Conservation (phyloP, 1,140 invertebrate genomes). For the Bicyclus anynana region DNA sequence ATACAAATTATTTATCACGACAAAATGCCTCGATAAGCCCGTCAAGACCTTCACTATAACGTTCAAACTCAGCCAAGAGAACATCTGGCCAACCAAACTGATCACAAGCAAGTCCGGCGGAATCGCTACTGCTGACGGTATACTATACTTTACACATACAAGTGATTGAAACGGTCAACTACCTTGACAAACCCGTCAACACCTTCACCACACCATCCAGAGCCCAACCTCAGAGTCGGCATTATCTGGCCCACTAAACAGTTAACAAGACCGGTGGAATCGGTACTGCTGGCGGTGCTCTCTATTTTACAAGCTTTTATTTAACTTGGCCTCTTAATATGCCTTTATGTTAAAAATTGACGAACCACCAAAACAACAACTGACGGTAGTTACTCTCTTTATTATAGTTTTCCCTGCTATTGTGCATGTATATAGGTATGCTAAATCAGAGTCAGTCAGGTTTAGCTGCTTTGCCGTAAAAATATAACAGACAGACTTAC, state of each 20-base stretch:
- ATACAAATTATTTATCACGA: too few species aligned
- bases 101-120: constrained; percentile 76
- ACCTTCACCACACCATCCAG: constrained; percentile 69
- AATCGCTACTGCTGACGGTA: constrained; percentile 74
- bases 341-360: too few species aligned
- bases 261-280: constrained; percentile 76
- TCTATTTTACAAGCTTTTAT: too few species aligned
- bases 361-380: too few species aligned
- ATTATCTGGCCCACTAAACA: constrained; percentile 70
- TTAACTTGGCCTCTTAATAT: too few species aligned
- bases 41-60: constrained; percentile 69
- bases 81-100: constrained; percentile 68
- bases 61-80: constrained; percentile 68
- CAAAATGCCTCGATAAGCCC: constrained; percentile 73
- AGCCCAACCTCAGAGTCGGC: constrained; percentile 64
- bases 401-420: too few species aligned
- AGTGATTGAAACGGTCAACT: constrained; percentile 72
- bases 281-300: constrained; percentile 72
- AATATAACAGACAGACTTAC: too few species aligned
- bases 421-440: too few species aligned
- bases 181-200: constrained; percentile 72
- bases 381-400: too few species aligned
- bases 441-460: too few species aligned
- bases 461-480: too few species aligned
- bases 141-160: too few species aligned